Evolutionary conservation across 2,113 vertebrate species (phyloP).

Genomic region (Triplophysa rosa): DNA sequence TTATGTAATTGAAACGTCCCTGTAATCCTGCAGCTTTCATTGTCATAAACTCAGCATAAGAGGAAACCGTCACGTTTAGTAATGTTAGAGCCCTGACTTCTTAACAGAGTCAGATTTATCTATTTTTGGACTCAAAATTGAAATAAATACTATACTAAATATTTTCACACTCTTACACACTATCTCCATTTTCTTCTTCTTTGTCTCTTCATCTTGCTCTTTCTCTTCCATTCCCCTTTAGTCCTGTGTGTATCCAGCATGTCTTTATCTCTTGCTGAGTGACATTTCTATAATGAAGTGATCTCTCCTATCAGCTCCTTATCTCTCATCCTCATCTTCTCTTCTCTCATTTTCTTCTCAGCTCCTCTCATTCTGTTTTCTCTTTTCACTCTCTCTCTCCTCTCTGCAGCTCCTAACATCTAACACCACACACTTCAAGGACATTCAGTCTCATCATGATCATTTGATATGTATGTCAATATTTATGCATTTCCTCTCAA

Average conservation of each 20-base stretch:
- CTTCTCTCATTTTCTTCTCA: too few relatives aligned
- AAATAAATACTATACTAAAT: too few relatives aligned
- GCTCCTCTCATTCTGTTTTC: too few relatives aligned
- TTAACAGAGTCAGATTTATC: too few relatives aligned
- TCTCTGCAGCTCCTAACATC: too few relatives aligned
- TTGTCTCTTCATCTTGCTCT: neutral
- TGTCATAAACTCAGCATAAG: neutral
- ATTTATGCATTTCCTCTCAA: too few relatives aligned
- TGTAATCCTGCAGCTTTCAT: slow-evolving; percentile 49
- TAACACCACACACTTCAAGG: too few relatives aligned
- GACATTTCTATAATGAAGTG: slow-evolving; percentile 67
- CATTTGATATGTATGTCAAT: too few relatives aligned
- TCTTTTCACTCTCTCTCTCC: too few relatives aligned
- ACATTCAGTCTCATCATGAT: too few relatives aligned
- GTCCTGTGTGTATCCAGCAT: slow-evolving; percentile 35
- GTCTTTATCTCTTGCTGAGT: slow-evolving; percentile 57
- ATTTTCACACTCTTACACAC: too few relatives aligned
- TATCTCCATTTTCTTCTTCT: neutral
- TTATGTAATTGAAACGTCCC: slow-evolving; percentile 34
- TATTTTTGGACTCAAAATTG: too few relatives aligned
- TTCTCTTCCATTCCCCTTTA: slow-evolving; percentile 5
- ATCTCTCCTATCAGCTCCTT: slow-evolving; percentile 50
- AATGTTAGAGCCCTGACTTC: slow-evolving; percentile 42
- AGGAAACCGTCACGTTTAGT: neutral
- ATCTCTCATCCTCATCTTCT: neutral